These are phyloP conservation scores for Petaurus breviceps DNA, from an alignment of 2,113 vertebrate genomes.

Conservation along the genomic window DNA sequence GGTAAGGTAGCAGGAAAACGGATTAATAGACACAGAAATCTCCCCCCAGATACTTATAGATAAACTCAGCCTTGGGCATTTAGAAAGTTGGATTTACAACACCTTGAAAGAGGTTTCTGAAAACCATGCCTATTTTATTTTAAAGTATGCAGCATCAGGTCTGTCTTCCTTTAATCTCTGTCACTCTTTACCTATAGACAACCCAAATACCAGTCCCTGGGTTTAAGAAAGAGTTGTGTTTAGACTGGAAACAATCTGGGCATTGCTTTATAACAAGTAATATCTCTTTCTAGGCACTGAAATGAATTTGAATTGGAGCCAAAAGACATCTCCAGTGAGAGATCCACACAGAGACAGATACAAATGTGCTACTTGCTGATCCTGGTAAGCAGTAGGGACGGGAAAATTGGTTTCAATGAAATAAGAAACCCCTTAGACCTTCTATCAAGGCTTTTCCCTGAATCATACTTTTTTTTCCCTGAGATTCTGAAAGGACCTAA, in stretches of 20 bases:
- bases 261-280: constrained; percentile 79
- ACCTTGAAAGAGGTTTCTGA: constrained; percentile 81
- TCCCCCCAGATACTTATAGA: constrained; percentile 81
- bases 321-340: constrained; percentile 79
- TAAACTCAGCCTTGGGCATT: constrained; percentile 82
- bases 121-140: constrained; percentile 77
- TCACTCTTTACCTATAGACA: constrained; percentile 76
- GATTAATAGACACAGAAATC: constrained; percentile 79
- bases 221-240: constrained; percentile 76
- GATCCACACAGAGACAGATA: constrained; percentile 72
- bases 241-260: constrained; percentile 79
- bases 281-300: constrained; percentile 79
- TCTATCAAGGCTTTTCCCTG: constrained; percentile 8
- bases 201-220: constrained; percentile 69
- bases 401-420: constrained; percentile 39
- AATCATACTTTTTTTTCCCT: neutral
- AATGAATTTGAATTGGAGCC: constrained; percentile 81
- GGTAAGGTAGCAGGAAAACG: constrained; percentile 81
- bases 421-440: constrained; percentile 21
- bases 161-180: constrained; percentile 81
- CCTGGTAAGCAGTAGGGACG: constrained; percentile 37
- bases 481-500: neutral
- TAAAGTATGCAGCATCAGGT: constrained; percentile 79
- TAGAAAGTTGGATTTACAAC: constrained; percentile 80
- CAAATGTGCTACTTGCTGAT: constrained; percentile 70